Conservation (phyloP, 2,888 invertebrate genomes). For the Sacculina carcini region DNA sequence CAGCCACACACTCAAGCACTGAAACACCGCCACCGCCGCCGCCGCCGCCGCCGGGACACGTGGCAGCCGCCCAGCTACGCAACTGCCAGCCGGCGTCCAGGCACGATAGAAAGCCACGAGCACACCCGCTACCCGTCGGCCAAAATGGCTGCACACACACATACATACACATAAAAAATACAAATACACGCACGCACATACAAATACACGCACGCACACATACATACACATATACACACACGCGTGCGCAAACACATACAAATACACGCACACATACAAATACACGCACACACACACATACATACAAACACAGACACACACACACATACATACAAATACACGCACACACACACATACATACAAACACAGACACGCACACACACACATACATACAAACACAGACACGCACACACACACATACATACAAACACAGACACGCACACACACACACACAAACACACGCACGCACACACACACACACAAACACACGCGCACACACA, state of each 20-base stretch:
- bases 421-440: neutral
- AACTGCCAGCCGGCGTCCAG: conserved; percentile 92
- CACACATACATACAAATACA: neutral
- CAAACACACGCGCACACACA: neutral
- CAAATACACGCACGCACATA: neutral
- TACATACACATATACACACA: neutral
- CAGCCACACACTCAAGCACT: conserved; percentile 63
- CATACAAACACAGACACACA: neutral
- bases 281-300: neutral
- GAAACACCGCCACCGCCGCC: too few relatives aligned
- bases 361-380: neutral
- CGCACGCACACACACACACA: neutral
- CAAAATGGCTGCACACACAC: conserved; percentile 60
- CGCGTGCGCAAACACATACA: neutral
- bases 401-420: neutral
- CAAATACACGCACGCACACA: neutral
- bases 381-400: neutral
- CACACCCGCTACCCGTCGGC: conserved; percentile 97
- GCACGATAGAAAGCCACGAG: conserved; percentile 80
- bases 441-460: neutral
- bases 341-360: neutral
- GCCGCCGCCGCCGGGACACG: too few relatives aligned
- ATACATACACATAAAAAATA: neutral
- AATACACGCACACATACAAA: neutral
- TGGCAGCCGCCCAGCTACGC: conserved; percentile 43